Percentiles rank a stretch among this genome's conserved stretches.
Evolutionary conservation across 2,888 invertebrate species (phyloP).

Genomic region (Eugnorisma glareosa): DNA sequence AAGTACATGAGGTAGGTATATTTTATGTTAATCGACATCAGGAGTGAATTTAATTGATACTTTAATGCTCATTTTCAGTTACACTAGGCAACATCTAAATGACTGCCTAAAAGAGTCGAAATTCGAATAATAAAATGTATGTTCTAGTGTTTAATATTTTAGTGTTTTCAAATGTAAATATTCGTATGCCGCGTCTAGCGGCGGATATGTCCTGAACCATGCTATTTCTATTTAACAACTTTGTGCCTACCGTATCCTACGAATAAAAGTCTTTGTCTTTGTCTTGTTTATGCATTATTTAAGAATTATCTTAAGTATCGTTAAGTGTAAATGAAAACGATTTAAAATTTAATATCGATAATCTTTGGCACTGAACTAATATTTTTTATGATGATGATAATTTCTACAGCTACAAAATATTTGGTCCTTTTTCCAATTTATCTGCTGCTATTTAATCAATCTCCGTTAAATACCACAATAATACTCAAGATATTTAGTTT

Average conservation of each 20-base stretch:
- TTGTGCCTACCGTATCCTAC: too few species aligned
- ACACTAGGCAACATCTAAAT: not conserved
- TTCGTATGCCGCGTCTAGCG: too few species aligned
- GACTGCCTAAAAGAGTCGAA: not conserved
- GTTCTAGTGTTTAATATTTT: too few species aligned
- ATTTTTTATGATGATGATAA: too few species aligned
- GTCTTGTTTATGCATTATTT: not conserved
- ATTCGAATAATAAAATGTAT: not conserved
- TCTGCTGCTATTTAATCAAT: not conserved
- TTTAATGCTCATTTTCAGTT: not conserved
- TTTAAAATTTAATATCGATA: not conserved
- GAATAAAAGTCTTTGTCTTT: too few species aligned
- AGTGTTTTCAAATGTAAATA: too few species aligned
- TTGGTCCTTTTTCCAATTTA: not conserved
- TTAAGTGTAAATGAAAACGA: not conserved
- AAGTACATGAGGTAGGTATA: not conserved
- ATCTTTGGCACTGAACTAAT: too few species aligned
- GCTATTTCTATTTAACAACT: too few species aligned
- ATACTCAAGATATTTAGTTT: conserved; percentile 40
- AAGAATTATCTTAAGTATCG: not conserved
- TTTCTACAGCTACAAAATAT: not conserved
- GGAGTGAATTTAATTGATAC: not conserved
- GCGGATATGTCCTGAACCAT: too few species aligned
- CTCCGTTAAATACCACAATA: conserved; percentile 10
- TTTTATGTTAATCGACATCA: not conserved